Base-by-base conservation (phyloP, 1,140 invertebrate genomes). In the Holcopasites calliopsidis region DNA sequence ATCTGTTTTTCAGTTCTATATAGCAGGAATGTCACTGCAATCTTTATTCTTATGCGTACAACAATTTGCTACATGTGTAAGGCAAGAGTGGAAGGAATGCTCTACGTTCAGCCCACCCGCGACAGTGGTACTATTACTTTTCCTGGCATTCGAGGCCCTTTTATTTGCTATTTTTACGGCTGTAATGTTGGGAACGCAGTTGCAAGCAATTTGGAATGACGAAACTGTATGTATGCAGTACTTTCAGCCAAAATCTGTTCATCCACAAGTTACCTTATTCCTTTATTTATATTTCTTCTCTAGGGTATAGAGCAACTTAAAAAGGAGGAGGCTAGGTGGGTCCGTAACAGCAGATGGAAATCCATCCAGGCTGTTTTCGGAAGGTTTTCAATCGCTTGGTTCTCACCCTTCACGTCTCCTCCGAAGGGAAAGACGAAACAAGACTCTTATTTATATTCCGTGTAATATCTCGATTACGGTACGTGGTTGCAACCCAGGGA, bases 191-290 rank as follows among this genome's bases (percentile, higher is more conserved):
- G 96, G 96, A 40, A 98, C 98, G 1, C 98, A 99, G 91, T 91
- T 99, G n/a, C 97, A 98, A 89, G 98, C 98, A 13, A 99, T 99
- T 87, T 99, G 98, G 94, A 97, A 97, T 88, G 99, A 99, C 93
- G 98, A 99, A 93, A 99, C 99, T 80, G 98, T 98, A 92, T 89
- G 93, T 92, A 77, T 18, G 26, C 6, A 1, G 3, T 35, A 42
- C 16, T 18, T 13, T 35, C 54, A 23, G 18, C 7, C 40, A 31
- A 31, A n/a, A n/a, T n/a, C n/a, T n/a, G n/a, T n/a, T n/a, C n/a
- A n/a, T n/a, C n/a, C n/a, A n/a, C n/a, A n/a, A n/a, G n/a, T n/a
- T n/a, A n/a, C n/a, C n/a, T n/a, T n/a, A 64, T 70, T 73, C 4
- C 58, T 81, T 73, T 50, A 57, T 35, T 33, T 62, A 1, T 23